Conservation (phyloP, 2,797 vertebrate species). For the Setipinna tenuifilis region DNA sequence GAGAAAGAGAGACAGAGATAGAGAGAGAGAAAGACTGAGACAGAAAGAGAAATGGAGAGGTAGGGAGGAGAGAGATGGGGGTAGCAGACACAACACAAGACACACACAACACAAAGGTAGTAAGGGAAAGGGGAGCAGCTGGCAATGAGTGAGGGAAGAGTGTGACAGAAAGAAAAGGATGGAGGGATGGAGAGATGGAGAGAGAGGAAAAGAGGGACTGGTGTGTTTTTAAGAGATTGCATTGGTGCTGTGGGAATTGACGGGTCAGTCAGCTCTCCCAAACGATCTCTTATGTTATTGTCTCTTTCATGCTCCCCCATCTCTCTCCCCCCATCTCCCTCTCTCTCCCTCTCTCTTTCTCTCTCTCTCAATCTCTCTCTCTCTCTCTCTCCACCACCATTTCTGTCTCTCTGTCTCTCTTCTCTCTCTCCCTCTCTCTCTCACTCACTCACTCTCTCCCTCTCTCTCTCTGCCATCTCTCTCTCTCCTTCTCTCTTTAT, state of each 20-base stretch:
- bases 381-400: too few species aligned
- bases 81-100: background rate
- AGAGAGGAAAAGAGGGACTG: conserved; percentile 17
- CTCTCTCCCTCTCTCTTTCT: conserved; percentile 32
- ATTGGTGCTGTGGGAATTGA: conserved; percentile 34
- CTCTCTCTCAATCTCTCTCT: conserved; percentile 14
- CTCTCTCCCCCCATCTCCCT: background rate
- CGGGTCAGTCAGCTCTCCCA: conserved; percentile 33
- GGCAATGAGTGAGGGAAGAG: background rate
- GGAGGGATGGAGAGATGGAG: background rate
- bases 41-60: background rate
- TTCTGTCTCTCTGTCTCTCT: background rate
- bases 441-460: background rate
- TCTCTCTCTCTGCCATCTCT: background rate
- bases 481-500: too few species aligned
- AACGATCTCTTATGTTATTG: conserved; percentile 35
- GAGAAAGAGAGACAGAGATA: background rate
- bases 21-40: background rate
- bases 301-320: background rate
- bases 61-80: conserved; percentile 5
- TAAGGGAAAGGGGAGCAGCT: background rate
- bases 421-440: background rate
- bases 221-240: conserved; percentile 31
- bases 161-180: background rate
- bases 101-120: background rate